These are phyloP conservation scores for Enteromius afrohamiltoni DNA, from an alignment of 2,797 vertebrate species.

Conservation along the genomic window DNA sequence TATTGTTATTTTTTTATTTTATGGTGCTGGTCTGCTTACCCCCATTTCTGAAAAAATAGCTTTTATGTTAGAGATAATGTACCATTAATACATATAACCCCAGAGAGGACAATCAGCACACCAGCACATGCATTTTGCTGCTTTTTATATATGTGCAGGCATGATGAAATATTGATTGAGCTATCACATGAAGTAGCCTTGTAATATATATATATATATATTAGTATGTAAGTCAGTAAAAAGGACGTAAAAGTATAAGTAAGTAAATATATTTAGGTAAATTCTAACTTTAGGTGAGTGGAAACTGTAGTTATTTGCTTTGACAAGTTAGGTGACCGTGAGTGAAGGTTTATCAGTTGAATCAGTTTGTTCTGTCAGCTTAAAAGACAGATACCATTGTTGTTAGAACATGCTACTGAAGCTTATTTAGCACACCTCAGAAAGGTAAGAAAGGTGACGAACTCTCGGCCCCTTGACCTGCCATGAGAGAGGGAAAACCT, in stretches of 20 bases:
- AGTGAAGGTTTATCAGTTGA: not conserved
- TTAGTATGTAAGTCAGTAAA: not conserved
- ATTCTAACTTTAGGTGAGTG: not conserved
- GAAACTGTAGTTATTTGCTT: not conserved
- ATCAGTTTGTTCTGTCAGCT: not conserved
- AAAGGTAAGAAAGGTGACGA: constrained; percentile 25
- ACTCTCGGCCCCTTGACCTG: constrained; percentile 28
- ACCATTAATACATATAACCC: not conserved
- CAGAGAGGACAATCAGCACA: not conserved
- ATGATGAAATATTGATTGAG: not conserved
- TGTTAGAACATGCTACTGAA: not conserved
- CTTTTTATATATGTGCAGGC: not conserved
- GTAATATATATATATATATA: not conserved
- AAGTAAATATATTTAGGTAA: not conserved
- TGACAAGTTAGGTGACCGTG: not conserved
- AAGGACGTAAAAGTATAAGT: too few species aligned
- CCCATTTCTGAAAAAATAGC: not conserved
- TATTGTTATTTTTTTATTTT: not conserved
- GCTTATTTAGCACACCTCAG: constrained; percentile 24
- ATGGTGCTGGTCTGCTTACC: not conserved
- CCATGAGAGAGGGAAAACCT: constrained; percentile 31
- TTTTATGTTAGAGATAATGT: not conserved
- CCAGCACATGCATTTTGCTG: not conserved
- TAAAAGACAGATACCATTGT: not conserved
- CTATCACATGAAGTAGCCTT: not conserved